A percentile compares a stretch with the other conserved stretches of the same genome.
Evolutionary conservation across 2,888 invertebrate genomes (phyloP).

Genomic region (Drosophila fungiperda): DNA sequence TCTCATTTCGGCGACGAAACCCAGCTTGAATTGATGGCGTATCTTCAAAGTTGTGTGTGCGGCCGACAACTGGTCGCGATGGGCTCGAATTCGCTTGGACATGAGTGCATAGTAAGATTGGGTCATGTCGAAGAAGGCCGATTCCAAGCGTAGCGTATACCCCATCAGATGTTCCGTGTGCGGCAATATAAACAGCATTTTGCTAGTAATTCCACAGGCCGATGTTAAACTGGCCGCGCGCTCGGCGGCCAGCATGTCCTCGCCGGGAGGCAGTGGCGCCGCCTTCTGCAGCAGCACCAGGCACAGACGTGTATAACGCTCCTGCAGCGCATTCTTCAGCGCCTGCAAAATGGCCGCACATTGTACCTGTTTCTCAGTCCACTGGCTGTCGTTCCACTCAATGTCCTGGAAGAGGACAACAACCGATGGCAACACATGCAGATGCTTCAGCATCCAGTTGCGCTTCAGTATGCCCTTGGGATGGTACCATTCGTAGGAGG

Average conservation of each 20-base stretch:
- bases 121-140: conserved; percentile 96
- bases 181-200: conserved; percentile 96
- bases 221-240: conserved; percentile 95
- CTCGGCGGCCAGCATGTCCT: conserved; percentile 94
- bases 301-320: conserved; percentile 89
- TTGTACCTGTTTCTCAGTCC: conserved; percentile 98
- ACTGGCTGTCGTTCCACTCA: conserved; percentile 97
- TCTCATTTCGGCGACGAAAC: conserved; percentile 96
- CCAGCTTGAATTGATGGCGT: conserved; percentile 98
- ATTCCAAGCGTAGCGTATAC: conserved; percentile 92
- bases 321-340: conserved; percentile 86
- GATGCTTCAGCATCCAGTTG: conserved; percentile 97
- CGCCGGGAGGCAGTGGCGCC: conserved; percentile 91
- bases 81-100: conserved; percentile 93
- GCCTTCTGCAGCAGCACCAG: conserved; percentile 96
- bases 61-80: conserved; percentile 95
- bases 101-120: conserved; percentile 96
- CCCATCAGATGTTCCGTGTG: conserved; percentile 94
- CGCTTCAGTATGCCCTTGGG: conserved; percentile 97
- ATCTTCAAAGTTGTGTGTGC: conserved; percentile 97
- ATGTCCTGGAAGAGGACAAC: conserved; percentile 98
- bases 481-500: conserved; percentile 97
- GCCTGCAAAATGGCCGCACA: conserved; percentile 95
- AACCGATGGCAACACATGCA: conserved; percentile 95
- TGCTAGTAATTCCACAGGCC: conserved; percentile 96